Base-by-base conservation (phyloP, 2,888 invertebrate genomes). In the Drosophila mimetica region DNA sequence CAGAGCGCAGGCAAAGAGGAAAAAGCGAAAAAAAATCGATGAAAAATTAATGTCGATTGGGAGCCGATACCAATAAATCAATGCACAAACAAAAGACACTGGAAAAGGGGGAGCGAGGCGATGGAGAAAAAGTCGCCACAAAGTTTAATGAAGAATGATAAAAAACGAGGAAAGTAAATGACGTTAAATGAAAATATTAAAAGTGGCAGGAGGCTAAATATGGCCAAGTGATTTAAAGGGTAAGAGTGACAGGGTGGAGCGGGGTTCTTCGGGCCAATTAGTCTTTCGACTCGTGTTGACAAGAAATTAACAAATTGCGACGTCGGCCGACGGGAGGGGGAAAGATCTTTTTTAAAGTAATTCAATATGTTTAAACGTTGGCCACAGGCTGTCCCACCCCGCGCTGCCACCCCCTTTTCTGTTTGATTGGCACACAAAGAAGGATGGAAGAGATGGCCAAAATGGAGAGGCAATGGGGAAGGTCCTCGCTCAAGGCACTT, bases 11-110 rank as follows among this genome's bases (percentile, higher is more conserved):
- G 32, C 41, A 11, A 37, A 18, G 37, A 54, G 58, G 44, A 60
- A 52, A 47, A 47, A 13, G 52, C 37, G 53, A 50, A 60, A 44
- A 67, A 74, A 70, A 76, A 76, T 77, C 78, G 76, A 72, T 83
- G 80, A 74, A 83, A 86, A 86, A 83, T 86, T 80, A 80, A 84
- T 80, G 82, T 70, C 84, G 69, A 78, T 82, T 80, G 81, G 71
- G 65, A 73, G 80, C 51, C 76, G 83, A 86, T 71, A 71, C 76
- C 81, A 86, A 82, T 82, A 82, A 82, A 82, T 82, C 82, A 82
- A 71, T 63, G 75, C 66, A 71, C 72, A 80, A 77, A 83, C 71
- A 83, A 73, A 77, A 52, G 61, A 53, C 37, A 20, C 3, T 37
- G 50, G n/a, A 14, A n/a, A 22, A 18, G 39, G 28, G 14, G 41